Conservation (phyloP, 2,113 vertebrate species). For the Apistogramma diplotaenia region DNA sequence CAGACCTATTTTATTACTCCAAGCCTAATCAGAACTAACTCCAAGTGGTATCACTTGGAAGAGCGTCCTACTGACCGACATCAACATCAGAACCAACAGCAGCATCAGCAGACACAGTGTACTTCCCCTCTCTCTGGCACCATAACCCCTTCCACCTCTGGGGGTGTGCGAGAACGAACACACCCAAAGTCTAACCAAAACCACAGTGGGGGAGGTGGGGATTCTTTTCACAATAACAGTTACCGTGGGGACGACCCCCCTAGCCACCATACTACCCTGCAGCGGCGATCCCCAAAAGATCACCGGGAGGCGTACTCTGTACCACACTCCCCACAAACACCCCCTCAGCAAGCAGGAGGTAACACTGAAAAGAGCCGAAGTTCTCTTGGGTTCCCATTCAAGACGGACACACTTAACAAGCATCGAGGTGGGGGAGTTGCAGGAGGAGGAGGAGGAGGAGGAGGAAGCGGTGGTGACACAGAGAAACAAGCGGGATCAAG, state of each 20-base stretch:
- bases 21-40: conserved; percentile 96
- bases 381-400: conserved; percentile 91
- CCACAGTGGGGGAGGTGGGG: conserved; percentile 81
- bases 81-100: conserved; percentile 73
- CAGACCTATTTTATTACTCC: conserved; percentile 99
- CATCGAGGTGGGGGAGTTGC: conserved; percentile 76
- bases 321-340: conserved; percentile 81
- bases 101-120: conserved; percentile 86
- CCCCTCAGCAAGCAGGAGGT: conserved; percentile 74
- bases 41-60: conserved; percentile 99
- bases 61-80: conserved; percentile 90
- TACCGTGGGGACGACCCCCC: conserved; percentile 90
- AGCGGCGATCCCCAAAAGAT: conserved; percentile 91
- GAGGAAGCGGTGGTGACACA: conserved; percentile 59
- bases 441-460: conserved; percentile 1
- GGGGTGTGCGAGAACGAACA: conserved; percentile 88
- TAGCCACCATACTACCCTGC: conserved; percentile 89
- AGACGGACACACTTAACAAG: conserved; percentile 90
- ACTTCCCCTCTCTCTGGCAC: conserved; percentile 93
- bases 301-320: conserved; percentile 82
- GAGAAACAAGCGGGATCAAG: conserved; percentile 84
- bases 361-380: conserved; percentile 92
- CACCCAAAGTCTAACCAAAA: conserved; percentile 83
- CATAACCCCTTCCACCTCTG: conserved; percentile 90
- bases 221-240: conserved; percentile 87